phyloP scores from a whole-genome alignment of 2,888 invertebrate species.

The Camponotus fellah region DNA sequence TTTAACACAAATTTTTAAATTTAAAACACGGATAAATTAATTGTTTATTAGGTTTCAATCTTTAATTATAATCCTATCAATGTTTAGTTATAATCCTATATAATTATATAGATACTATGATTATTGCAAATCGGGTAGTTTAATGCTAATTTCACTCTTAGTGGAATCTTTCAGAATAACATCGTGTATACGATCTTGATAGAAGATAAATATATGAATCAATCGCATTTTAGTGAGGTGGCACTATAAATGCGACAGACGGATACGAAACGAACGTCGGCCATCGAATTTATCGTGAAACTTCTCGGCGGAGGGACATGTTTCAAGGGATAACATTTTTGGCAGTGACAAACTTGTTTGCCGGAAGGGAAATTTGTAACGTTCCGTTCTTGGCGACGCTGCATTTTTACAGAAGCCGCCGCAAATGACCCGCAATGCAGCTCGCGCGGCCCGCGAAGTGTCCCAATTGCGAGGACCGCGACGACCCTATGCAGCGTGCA shows the following conservation, averaged over 20 bases:
- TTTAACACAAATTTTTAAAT: not conserved
- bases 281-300: not conserved
- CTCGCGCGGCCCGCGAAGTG: conserved; percentile 58
- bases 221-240: not conserved
- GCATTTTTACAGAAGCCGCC: conserved; percentile 50
- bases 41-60: not conserved
- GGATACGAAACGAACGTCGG: not conserved
- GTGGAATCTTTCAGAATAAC: not conserved
- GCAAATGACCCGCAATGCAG: conserved; percentile 66
- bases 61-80: not conserved
- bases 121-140: not conserved
- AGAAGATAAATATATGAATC: not conserved
- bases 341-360: not conserved
- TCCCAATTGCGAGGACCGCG: conserved; percentile 63
- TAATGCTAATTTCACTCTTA: not conserved
- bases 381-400: not conserved
- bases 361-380: conserved; percentile 5
- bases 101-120: not conserved
- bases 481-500: conserved; percentile 45
- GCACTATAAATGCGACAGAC: not conserved
- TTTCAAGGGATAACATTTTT: not conserved
- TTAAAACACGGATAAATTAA: not conserved
- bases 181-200: too few relatives aligned
- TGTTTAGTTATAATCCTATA: not conserved
- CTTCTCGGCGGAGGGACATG: not conserved